Evolutionary conservation across 2,888 invertebrate species (phyloP), one percentile per base, ranked within the genome.

Genomic region (Druceiella hillmani): DNA sequence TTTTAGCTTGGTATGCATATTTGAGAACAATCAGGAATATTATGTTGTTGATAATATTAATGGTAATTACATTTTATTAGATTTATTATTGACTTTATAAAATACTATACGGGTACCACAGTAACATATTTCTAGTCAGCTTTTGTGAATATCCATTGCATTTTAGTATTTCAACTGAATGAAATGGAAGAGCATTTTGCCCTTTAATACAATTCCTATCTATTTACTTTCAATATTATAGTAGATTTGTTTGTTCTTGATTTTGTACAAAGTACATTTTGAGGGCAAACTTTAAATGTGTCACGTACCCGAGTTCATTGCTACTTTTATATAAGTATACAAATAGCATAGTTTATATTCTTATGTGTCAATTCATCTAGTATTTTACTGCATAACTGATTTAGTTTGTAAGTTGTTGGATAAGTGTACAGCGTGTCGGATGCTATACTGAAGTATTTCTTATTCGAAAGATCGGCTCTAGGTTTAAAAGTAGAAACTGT

Each of bases 281-380:
- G 65, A 68, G 68, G 37, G 40, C 40, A 28, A 41, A 32, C 37
- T 44, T 41, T n/a, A 12, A 16, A 16, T 17, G n/a, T 32, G 17
- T 32, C 32, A 32, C 4, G 17, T 10, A 32, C 17, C n/a, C n/a
- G 60, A 61, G 63, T 64, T 63, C 59, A 68, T 68, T 66, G 68
- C 69, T 63, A 65, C 65, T 68, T 67, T 67, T 68, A 63, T 70
- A 69, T 67, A 67, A 59, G 62, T 66, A 69, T 70, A 70, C 69
- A 64, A 69, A 62, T 72, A 70, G 72, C 69, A 71, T 71, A 72
- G 71, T 71, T 67, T 67, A 71, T 70, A 71, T 72, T 71, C 72
- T 72, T 72, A 70, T 71, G 72, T 72, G 72, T 72, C 72, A 72
- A 72, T 72, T 72, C 71, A 66, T 63, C 68, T 72, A 71, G 70